Conservation (phyloP, 2,797 vertebrate species). For the Clarias fuscus region DNA sequence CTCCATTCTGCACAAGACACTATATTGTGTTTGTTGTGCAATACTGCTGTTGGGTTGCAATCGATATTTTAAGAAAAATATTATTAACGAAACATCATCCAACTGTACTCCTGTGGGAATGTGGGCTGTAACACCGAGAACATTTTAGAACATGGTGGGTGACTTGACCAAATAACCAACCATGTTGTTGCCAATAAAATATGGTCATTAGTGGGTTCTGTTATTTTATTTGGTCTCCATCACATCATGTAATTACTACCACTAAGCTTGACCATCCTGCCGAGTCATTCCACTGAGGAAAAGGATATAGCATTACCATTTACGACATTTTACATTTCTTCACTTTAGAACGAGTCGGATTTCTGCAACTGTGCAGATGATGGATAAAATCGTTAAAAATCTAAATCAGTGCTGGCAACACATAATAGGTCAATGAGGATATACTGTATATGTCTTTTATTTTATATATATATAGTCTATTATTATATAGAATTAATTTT, state of each 20-base stretch:
- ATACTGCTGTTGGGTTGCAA: conserved; percentile 3
- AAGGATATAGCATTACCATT: background rate
- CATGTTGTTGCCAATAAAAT: conserved; percentile 22
- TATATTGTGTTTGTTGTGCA: background rate
- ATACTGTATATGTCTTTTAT: no score
- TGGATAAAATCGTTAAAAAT: no score
- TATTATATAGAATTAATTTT: no score
- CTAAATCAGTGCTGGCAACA: no score
- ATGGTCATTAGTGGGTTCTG: conserved; percentile 11
- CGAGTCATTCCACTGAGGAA: background rate
- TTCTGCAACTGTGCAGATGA: no score
- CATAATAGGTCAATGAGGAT: no score
- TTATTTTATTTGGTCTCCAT: conserved; percentile 3
- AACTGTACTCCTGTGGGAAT: background rate
- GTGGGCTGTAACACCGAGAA: conserved; percentile 23
- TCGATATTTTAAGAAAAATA: conserved; percentile 15
- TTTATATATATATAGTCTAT: no score
- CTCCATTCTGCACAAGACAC: background rate
- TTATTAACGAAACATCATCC: background rate
- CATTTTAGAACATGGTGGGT: conserved; percentile 9
- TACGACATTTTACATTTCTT: no score
- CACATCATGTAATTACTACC: conserved; percentile 6
- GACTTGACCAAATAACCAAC: conserved; percentile 14
- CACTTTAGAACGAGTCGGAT: no score
- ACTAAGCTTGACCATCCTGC: conserved; percentile 12